Conservation (phyloP, 2,797 vertebrate species). For the Bradypodion pumilum region DNA sequence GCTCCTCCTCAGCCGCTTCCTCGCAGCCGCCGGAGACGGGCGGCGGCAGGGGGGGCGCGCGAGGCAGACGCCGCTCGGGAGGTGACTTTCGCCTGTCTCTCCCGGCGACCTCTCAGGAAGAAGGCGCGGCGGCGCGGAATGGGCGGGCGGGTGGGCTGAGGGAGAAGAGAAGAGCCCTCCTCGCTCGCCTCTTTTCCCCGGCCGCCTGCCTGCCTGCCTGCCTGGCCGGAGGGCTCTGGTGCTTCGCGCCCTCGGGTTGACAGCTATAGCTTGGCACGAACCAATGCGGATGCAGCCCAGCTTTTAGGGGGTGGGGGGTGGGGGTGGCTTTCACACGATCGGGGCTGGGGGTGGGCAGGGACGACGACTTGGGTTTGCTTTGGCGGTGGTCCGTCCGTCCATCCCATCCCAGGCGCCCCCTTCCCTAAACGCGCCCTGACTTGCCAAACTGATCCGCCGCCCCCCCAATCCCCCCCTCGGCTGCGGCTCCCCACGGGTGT, state of each 20-base stretch:
- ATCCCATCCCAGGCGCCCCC: slow-evolving; percentile 42
- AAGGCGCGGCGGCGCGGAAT: neutral
- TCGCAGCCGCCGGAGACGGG: slow-evolving; percentile 30
- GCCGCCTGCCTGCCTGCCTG: neutral
- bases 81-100: neutral
- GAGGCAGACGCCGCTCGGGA: slow-evolving; percentile 24
- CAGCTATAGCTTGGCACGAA: slow-evolving; percentile 53
- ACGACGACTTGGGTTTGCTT: neutral
- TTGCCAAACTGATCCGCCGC: slow-evolving; percentile 45
- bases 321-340: neutral
- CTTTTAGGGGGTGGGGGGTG: too few relatives aligned
- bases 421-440: slow-evolving; percentile 5
- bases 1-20: neutral
- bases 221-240: neutral
- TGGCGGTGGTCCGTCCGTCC: slow-evolving; percentile 8
- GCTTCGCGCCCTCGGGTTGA: slow-evolving; percentile 32
- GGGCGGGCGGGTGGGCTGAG: too few relatives aligned
- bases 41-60: slow-evolving; percentile 48
- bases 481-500: slow-evolving; percentile 74
- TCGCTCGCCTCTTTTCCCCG: too few relatives aligned
- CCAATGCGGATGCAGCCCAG: slow-evolving; percentile 66
- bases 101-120: neutral
- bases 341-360: too few relatives aligned
- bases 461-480: too few relatives aligned
- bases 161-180: neutral